phyloP scores from a whole-genome alignment of 2,888 invertebrate genomes.

The Stramonita haemastoma region DNA sequence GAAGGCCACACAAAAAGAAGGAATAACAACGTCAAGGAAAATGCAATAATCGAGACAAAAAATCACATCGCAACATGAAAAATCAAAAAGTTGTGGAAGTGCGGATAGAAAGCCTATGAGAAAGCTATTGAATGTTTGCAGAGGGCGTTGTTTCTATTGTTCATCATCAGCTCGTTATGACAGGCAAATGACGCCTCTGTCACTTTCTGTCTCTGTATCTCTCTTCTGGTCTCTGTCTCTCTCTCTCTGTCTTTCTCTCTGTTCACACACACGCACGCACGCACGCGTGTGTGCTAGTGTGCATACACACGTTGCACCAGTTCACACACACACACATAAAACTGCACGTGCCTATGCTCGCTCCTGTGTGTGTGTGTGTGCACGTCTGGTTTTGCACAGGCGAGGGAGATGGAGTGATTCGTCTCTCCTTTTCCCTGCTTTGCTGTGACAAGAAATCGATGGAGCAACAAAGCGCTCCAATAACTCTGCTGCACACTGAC shows the following conservation, averaged over 20 bases:
- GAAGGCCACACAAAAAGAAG: not conserved
- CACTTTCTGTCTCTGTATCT: too few species aligned
- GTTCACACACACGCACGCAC: too few species aligned
- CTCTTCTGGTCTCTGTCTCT: too few species aligned
- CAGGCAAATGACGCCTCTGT: not conserved
- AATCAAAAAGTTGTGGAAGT: not conserved
- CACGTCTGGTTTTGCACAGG: not conserved
- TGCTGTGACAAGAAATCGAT: slow-evolving; percentile 13
- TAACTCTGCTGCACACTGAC: not conserved
- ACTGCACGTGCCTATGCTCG: too few species aligned
- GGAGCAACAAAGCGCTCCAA: slow-evolving; percentile 10
- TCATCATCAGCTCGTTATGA: not conserved
- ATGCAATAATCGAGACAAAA: not conserved
- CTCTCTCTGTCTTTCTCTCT: too few species aligned
- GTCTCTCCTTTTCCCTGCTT: not conserved
- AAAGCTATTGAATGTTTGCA: not conserved
- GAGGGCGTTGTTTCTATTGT: not conserved
- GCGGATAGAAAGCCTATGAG: not conserved
- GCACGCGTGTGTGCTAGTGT: too few species aligned
- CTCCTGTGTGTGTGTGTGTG: slow-evolving; percentile 4
- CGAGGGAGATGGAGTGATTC: not conserved
- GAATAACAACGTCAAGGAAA: not conserved
- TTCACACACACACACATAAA: too few species aligned
- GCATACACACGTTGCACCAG: too few species aligned
- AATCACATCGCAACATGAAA: not conserved